Conservation (phyloP, 1,140 invertebrate species). For the Doryteuthis pealeii region DNA sequence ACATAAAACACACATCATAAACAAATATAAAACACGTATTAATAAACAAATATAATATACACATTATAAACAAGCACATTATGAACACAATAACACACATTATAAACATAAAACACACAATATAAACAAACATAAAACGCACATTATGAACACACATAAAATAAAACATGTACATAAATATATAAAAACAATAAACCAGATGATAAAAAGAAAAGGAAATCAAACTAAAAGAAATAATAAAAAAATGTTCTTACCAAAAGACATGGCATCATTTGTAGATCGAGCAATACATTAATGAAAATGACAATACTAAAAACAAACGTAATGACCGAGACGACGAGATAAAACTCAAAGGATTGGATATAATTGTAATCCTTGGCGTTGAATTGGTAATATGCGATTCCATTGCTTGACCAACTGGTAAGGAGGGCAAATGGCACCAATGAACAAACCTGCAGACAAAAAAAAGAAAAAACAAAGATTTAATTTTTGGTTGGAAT, state of each 20-base stretch:
- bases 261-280: not conserved
- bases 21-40: no score
- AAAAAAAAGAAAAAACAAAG: not conserved
- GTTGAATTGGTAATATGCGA: slow-evolving; percentile 24
- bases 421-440: slow-evolving; percentile 21
- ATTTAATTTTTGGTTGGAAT: no score
- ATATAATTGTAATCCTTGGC: slow-evolving; percentile 22
- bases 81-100: no score
- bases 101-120: no score
- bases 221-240: no score
- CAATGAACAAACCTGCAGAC: slow-evolving; percentile 20
- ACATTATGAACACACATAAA: no score
- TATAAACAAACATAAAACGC: no score
- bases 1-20: no score
- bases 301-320: slow-evolving; percentile 16
- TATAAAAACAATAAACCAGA: no score
- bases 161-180: no score
- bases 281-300: slow-evolving; percentile 21
- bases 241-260: slow-evolving; percentile 14
- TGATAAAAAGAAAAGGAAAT: slow-evolving; percentile 22
- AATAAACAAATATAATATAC: no score
- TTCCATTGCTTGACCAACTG: slow-evolving; percentile 23
- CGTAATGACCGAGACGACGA: slow-evolving; percentile 21
- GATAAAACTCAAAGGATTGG: slow-evolving; percentile 25
- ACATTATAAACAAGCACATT: no score